Evolutionary conservation across 2,888 invertebrate genomes (phyloP).

Genomic region (Steinernema hermaphroditum): DNA sequence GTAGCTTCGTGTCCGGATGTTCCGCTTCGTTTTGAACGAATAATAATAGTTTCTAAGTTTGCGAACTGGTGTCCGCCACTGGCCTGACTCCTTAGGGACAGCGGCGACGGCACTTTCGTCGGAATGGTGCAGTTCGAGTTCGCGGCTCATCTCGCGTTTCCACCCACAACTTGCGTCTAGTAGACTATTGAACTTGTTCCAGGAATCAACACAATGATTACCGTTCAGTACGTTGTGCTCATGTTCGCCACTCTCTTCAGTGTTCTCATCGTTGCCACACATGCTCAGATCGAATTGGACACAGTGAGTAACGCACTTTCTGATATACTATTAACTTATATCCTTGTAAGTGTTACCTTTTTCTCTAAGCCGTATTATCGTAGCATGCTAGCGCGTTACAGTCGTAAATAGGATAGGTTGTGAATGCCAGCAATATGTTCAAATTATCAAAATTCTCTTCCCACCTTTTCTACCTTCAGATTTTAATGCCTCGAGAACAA

Average conservation of each 20-base stretch:
- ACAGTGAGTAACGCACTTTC: neutral
- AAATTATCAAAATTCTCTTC: no score
- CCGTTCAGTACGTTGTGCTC: constrained; percentile 23
- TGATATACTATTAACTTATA: no score
- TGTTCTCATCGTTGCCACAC: neutral
- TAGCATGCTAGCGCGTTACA: no score
- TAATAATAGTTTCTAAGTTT: constrained; percentile 8
- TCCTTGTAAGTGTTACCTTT: no score
- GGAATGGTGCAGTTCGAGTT: constrained; percentile 13
- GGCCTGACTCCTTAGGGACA: neutral
- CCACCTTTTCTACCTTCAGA: no score
- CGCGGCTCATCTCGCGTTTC: neutral
- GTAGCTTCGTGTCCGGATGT: no score
- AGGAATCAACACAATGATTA: constrained; percentile 20
- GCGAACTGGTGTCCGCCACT: neutral
- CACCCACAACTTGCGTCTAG: constrained; percentile 1
- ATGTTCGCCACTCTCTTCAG: constrained; percentile 26
- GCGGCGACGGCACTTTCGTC: neutral
- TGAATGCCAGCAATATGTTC: no score
- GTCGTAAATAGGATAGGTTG: no score
- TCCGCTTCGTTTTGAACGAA: neutral
- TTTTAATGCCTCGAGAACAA: no score
- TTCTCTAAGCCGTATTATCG: no score
- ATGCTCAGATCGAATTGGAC: constrained; percentile 23
- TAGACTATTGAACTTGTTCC: neutral